Base-by-base conservation (phyloP, 1,140 invertebrate species). In the Papilio xuthus region DNA sequence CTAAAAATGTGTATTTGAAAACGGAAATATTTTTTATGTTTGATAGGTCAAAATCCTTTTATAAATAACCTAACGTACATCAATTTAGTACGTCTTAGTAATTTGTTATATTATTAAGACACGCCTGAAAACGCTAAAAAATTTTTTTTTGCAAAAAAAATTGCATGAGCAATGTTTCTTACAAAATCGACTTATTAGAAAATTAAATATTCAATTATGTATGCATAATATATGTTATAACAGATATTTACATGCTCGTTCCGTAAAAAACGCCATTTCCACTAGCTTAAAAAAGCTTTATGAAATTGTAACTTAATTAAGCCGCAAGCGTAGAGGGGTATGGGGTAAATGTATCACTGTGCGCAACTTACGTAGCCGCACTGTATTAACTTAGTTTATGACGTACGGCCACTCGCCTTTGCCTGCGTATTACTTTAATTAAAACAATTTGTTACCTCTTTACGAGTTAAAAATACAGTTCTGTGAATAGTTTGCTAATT, bases 321-420 rank as follows among this genome's bases (percentile, higher is more conserved):
- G 60, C 26, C 60, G 13, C 60, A 67, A 28, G 20, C 56, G 20
- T 20, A 60, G 20, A 23, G 9, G 26, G 60, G 6, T 7, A n/a
- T n/a, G n/a, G n/a, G 60, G 12, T 28, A 15, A 9, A 13, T 67
- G 13, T 67, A 23, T 67, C 60, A 28, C 56, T 56, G 20, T 23
- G 60, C 23, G 10, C 60, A 67, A 67, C 12, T 28, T 67, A 67
- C 26, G 60, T 28, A 15, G 20, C 56, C 60, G 12, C 15, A 32
- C 60, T 67, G 23, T 67, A 63, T 63, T 63, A 67, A 67, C 60
- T 67, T 67, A 67, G 13, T 67, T 67, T 67, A 67, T 67, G 26
- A 12, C 4, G 26, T 15, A 18, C 60, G 13, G 60, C 12, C 60
- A 67, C 13, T 18, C 60, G 60, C 10, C 23, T 67, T 67, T 67